Conservation (phyloP, 2,888 invertebrate genomes). For the Steinernema carpocapsae region DNA sequence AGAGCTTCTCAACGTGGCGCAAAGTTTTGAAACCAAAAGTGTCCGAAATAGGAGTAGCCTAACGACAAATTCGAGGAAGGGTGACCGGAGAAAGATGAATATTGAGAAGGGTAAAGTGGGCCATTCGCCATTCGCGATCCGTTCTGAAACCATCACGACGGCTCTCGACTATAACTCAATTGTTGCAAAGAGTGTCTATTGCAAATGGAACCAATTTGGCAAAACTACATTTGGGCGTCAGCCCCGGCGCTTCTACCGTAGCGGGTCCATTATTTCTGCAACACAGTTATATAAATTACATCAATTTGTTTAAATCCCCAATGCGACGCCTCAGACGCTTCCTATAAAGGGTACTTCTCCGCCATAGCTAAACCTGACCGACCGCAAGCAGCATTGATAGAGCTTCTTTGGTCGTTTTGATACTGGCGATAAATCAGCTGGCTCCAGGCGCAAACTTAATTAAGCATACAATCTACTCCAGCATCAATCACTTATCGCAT, state of each 20-base stretch:
- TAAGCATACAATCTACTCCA: conserved; percentile 8
- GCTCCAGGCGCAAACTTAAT: conserved; percentile 27
- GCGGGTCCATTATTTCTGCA: conserved; percentile 28
- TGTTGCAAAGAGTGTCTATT: conserved; percentile 35
- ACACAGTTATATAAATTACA: conserved; percentile 26
- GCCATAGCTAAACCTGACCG: conserved; percentile 18
- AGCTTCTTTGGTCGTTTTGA: not conserved
- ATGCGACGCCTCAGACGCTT: not conserved
- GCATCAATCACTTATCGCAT: conserved; percentile 34
- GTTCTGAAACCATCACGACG: conserved; percentile 27
- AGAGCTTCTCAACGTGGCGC: not conserved
- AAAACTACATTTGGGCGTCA: conserved; percentile 34
- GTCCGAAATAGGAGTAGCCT: too few species aligned
- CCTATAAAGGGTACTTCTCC: not conserved
- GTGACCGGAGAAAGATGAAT: not conserved
- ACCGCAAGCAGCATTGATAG: not conserved
- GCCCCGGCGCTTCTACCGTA: conserved; percentile 33
- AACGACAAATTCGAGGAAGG: not conserved
- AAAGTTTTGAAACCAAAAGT: not conserved
- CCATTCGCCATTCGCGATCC: conserved; percentile 22
- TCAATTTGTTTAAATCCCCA: conserved; percentile 26
- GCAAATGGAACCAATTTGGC: conserved; percentile 33
- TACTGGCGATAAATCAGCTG: conserved; percentile 7
- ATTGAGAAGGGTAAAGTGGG: conserved; percentile 17
- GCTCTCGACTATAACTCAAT: conserved; percentile 34